phyloP scores from a whole-genome alignment of 2,797 vertebrate species.

The Vultur gryphus region DNA sequence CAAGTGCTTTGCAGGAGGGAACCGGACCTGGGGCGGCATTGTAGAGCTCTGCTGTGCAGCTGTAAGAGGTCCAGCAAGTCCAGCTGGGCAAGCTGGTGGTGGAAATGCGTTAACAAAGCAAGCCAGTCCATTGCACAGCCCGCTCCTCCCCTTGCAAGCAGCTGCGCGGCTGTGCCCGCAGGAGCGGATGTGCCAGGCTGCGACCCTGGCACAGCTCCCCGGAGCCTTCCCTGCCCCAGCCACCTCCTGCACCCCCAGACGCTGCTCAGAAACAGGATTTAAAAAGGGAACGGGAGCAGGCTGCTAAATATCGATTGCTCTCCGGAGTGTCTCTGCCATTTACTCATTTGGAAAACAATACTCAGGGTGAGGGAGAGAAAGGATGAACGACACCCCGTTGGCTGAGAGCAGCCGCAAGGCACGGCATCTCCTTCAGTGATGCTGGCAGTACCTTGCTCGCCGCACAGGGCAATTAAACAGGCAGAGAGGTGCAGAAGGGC shows the following conservation, averaged over 20 bases:
- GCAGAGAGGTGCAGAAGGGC: not conserved
- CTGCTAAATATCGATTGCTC: not conserved
- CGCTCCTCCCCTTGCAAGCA: not conserved
- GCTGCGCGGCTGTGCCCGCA: not conserved
- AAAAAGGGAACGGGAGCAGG: not conserved
- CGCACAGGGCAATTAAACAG: not conserved
- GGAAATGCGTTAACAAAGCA: not conserved
- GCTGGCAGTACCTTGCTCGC: too few species aligned
- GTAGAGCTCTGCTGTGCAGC: not conserved
- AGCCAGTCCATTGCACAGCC: not conserved
- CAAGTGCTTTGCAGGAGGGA: not conserved
- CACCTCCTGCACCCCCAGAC: not conserved
- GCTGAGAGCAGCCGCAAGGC: not conserved
- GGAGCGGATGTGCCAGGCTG: not conserved
- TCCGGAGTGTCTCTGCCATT: not conserved
- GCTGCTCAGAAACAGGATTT: not conserved
- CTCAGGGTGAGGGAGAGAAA: not conserved
- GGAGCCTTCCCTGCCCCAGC: not conserved
- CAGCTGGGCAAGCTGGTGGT: not conserved
- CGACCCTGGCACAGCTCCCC: not conserved
- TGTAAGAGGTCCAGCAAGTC: not conserved
- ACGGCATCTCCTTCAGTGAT: not conserved
- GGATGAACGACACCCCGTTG: not conserved
- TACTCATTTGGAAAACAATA: not conserved
- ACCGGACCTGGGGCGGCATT: rapidly evolving